Evolutionary conservation across 92 coral and sea anemone species (phyloP).

Genomic region (Siderastrea siderea): DNA sequence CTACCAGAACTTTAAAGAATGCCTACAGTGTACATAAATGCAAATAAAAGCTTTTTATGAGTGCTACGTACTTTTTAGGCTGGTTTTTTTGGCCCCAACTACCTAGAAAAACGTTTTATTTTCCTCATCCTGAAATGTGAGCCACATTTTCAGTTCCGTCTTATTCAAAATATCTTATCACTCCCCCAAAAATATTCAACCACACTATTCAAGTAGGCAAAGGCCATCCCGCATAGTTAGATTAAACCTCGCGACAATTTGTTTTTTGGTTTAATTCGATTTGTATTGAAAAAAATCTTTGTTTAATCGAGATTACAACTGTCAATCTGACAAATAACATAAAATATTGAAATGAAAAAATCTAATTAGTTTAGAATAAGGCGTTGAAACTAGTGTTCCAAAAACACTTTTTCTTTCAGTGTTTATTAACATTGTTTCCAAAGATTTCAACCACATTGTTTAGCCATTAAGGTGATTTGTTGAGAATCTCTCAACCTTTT

Average conservation of each 20-base stretch:
- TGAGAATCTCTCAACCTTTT: background rate
- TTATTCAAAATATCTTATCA: slow-evolving; percentile 6
- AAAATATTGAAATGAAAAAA: background rate
- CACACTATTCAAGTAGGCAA: background rate
- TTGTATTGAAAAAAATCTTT: background rate
- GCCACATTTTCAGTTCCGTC: background rate
- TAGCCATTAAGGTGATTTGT: background rate
- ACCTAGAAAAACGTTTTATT: background rate
- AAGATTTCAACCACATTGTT: slow-evolving; percentile 1
- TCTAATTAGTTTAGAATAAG: background rate
- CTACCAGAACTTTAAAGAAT: background rate
- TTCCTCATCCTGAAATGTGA: background rate
- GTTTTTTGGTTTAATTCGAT: background rate
- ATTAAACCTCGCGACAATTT: background rate
- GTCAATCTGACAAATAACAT: background rate
- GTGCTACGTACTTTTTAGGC: background rate
- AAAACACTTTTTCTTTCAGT: background rate
- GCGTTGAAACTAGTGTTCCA: too few relatives aligned
- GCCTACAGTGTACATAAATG: background rate
- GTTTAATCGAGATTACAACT: too few relatives aligned
- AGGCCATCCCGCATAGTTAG: background rate
- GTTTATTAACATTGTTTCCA: background rate
- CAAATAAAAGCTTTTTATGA: too few relatives aligned
- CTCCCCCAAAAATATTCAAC: background rate
- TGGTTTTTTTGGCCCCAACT: background rate